Evolutionary conservation across 2,797 vertebrate genomes (phyloP).

Genomic region (Distichodus sexfasciatus): DNA sequence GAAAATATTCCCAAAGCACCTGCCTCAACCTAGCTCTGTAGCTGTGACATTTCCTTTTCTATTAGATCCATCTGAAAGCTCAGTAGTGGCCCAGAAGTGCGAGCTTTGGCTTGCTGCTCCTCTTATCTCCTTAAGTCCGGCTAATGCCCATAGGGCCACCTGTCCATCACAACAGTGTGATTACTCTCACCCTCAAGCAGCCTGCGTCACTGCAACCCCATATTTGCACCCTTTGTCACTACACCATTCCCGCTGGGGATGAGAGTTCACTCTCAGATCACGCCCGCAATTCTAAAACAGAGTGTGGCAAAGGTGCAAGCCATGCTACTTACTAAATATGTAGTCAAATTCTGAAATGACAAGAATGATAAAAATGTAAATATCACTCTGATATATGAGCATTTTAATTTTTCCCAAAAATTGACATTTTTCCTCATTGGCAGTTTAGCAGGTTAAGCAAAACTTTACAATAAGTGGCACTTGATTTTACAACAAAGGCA

Average conservation of each 20-base stretch:
- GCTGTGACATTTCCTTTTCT: conserved; percentile 5
- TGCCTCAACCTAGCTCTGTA: neutral
- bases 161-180: conserved; percentile 35
- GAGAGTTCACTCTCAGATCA: neutral
- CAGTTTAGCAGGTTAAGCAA: conserved; percentile 24
- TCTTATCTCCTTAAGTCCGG: conserved; percentile 45
- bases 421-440: neutral
- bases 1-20: too few species aligned
- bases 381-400: too few species aligned
- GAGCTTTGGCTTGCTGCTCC: conserved; percentile 35
- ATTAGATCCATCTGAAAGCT: conserved; percentile 13
- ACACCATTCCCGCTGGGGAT: neutral
- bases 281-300: neutral
- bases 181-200: neutral
- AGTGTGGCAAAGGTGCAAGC: neutral
- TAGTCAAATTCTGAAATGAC: too few species aligned
- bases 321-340: too few species aligned
- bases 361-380: too few species aligned
- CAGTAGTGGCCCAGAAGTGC: conserved; percentile 4
- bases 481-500: conserved; percentile 23
- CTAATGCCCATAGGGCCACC: conserved; percentile 44
- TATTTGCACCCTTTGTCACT: too few species aligned
- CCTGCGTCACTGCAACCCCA: conserved; percentile 1
- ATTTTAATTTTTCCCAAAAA: conserved; percentile 29
- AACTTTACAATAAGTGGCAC: conserved; percentile 39